Percentiles rank a stretch among this genome's conserved stretches.
Evolutionary conservation across 1,140 invertebrate genomes (phyloP).

Genomic region (Mamestra configurata): DNA sequence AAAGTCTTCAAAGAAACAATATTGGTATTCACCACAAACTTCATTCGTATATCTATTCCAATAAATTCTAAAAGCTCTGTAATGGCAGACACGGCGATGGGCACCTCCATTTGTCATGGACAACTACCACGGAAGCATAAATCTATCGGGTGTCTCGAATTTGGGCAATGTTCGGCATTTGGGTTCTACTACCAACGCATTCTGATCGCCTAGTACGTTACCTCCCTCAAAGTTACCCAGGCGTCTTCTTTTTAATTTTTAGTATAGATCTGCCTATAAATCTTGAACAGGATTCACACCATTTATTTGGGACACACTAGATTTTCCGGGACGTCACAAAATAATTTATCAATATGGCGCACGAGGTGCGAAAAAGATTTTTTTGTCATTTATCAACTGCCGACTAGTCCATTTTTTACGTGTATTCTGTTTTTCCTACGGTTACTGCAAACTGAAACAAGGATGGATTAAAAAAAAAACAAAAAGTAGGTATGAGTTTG

Average conservation of each 20-base stretch:
- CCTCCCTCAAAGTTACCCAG: neutral
- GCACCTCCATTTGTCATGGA: constrained; percentile 37
- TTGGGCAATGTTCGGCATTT: constrained; percentile 31
- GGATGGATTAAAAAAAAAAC: too few species aligned
- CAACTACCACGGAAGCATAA: constrained; percentile 25
- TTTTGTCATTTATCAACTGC: constrained; percentile 13
- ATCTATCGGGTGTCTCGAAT: constrained; percentile 32
- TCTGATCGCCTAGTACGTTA: neutral
- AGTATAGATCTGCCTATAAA: neutral
- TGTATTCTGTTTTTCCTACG: neutral
- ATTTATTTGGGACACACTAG: neutral
- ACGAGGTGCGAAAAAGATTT: constrained; percentile 25
- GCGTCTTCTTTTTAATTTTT: constrained; percentile 12
- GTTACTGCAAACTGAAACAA: neutral
- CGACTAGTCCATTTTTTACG: constrained; percentile 12
- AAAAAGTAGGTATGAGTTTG: too few species aligned
- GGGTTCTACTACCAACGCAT: constrained; percentile 16
- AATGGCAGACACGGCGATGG: constrained; percentile 20
- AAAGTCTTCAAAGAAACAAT: neutral
- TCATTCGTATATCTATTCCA: constrained; percentile 14
- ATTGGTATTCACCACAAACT: constrained; percentile 19
- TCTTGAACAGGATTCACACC: neutral
- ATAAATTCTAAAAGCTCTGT: constrained; percentile 34
- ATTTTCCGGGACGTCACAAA: neutral
- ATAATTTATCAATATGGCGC: constrained; percentile 35